Base-by-base conservation (phyloP, 2,113 vertebrate species). In the Oplegnathus fasciatus region DNA sequence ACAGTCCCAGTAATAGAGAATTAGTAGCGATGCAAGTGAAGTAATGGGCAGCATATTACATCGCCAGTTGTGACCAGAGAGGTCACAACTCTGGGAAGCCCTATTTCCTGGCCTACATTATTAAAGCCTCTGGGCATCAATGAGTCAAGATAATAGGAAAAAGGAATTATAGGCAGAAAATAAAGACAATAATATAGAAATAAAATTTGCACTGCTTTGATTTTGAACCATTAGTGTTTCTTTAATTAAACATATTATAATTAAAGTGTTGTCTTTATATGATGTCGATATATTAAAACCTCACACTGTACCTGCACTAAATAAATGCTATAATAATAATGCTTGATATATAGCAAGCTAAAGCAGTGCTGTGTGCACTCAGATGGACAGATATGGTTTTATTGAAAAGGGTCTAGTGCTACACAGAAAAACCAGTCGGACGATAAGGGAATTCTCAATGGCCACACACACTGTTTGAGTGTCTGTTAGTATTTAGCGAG, bases 401-500 rank as follows among this genome's bases (percentile, higher is more conserved):
- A 67, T 80, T 69, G 60, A 70, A 32, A 5, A 34, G 73, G 58
- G 28, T 78, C 24, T 32, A 52, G 61, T 6, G 26, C 78, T 61
- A 64, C 52, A 20, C 4, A 28, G 44, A 62, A 70, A 34, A 26
- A 44, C 22, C 42, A 34, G 64, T 82, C 44, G n/a, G 77, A 76
- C n/a, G 62, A 78, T 34, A n/a, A 30, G 64, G 40, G 62, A 54
- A 74, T 71, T 70, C 52, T 75, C 85, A 73, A 67, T 69, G 70
- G 70, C 62, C 72, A 58, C 64, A 75, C 40, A 52, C 58, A 60
- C 82, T 37, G n/a, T 44, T 55, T 57, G 84, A 80, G 62, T 86
- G 75, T 78, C 78, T 80, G 82, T 80, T 88, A 71, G 71, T 85
- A 74, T 88, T 82, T 84, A 77, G 58, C 24, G 52, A 75, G 61